Base-by-base conservation (phyloP, 2,113 vertebrate genomes). In the Podarcis muralis region DNA sequence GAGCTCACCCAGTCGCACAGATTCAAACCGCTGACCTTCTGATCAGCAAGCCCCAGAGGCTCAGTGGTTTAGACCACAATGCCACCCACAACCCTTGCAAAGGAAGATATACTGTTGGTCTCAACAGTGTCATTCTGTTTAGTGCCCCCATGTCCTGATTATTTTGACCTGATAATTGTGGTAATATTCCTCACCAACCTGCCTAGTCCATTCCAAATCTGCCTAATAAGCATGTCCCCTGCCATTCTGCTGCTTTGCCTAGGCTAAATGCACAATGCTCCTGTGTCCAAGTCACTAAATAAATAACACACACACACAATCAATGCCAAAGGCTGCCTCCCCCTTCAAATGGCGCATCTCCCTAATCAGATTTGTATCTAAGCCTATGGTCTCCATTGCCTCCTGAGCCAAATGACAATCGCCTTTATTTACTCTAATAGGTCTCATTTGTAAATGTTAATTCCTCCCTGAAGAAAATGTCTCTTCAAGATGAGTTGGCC, bases 391-490 rank as follows among this genome's bases (percentile, higher is more conserved):
- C 87, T 4, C 20, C 5, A 0, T 89, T 88, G 68, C 88, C 72
- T 91, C 90, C 86, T 79, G 85, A 88, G 88, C 85, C 85, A 2
- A 94, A 88, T 91, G 93, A 94, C 94, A 95, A 91, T 84, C 82
- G 91, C 86, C 81, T 93, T 93, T 94, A 93, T 95, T 94, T 95
- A 93, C 91, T 89, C 48, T 91, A 93, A 89, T 79, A 84, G 89
- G 78, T 94, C 93, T 94, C 93, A 57, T 88, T 92, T 93, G 80
- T 86, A 96, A 93, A 92, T 96, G 94, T 93, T 94, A 94, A 95
- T 95, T 96, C 81, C 93, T 94, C 94, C 95, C 94, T 91, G 87
- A 95, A 96, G 93, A 95, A 93, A 91, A 93, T 88, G 89, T 91
- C 93, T 94, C 86, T 93, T 91, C 92, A 88, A 86, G 89, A 83